Evolutionary conservation across 1,140 invertebrate genomes (phyloP).

Genomic region (Drosophila sturtevanti): DNA sequence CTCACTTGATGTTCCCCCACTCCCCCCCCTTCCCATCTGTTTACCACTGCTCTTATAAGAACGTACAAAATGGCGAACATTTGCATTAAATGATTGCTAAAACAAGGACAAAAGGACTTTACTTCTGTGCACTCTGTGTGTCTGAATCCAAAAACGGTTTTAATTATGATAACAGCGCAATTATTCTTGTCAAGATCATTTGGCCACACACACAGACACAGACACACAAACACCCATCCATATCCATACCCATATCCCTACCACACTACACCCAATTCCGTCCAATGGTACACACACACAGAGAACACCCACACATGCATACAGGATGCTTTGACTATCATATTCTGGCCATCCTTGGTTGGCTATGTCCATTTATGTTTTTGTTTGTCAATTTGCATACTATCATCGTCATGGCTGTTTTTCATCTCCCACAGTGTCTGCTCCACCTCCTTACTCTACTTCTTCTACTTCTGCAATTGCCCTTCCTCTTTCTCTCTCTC

Average conservation of each 20-base stretch:
- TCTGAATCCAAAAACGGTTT: conserved; percentile 70
- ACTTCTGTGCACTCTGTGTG: background rate
- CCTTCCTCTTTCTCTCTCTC: too few species aligned
- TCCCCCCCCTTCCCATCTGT: background rate
- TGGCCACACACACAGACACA: conserved; percentile 46
- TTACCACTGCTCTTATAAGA: conserved; percentile 43
- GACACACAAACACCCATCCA: conserved; percentile 26
- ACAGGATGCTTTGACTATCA: conserved; percentile 59
- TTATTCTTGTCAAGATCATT: conserved; percentile 81
- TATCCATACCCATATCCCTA: background rate
- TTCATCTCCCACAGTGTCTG: conserved; percentile 53
- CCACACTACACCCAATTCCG: too few species aligned
- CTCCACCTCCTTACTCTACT: conserved; percentile 3
- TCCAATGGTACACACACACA: conserved; percentile 31
- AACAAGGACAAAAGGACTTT: conserved; percentile 59
- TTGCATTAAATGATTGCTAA: conserved; percentile 80
- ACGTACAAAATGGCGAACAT: conserved; percentile 78
- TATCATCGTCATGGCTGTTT: conserved; percentile 80
- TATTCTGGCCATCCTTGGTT: conserved; percentile 63
- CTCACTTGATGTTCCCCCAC: conserved; percentile 31
- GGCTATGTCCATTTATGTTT: conserved; percentile 61
- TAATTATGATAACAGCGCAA: conserved; percentile 81
- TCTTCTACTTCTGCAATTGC: too few species aligned
- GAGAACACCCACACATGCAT: conserved; percentile 41
- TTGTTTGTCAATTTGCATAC: conserved; percentile 81